These are phyloP conservation scores for Himalopsyche phryganea DNA, from an alignment of 1,140 invertebrate genomes.

Conservation along the genomic window DNA sequence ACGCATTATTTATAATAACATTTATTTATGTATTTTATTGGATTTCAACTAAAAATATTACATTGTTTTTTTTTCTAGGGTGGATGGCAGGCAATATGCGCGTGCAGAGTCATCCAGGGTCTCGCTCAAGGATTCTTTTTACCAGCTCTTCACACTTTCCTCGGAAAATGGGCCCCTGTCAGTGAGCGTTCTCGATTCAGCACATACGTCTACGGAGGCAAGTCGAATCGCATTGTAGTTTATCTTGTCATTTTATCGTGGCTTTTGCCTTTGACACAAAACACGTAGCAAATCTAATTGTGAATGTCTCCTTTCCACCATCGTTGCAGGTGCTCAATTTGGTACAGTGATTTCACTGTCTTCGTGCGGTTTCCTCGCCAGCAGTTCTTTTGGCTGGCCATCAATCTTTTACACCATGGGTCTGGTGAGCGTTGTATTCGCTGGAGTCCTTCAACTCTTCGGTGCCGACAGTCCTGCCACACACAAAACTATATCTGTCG, in stretches of 20 bases:
- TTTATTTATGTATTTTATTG: no score
- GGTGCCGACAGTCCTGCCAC: constrained; percentile 61
- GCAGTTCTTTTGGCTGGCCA: constrained; percentile 62
- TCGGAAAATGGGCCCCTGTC: constrained; percentile 67
- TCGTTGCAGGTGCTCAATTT: constrained; percentile 57
- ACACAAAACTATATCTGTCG: constrained; percentile 51
- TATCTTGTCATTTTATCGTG: no score
- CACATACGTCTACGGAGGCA: constrained; percentile 46
- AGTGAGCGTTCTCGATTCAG: constrained; percentile 51
- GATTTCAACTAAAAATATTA: no score
- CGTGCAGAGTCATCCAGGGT: constrained; percentile 68
- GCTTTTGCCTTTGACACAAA: no score
- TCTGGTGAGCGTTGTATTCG: constrained; percentile 56
- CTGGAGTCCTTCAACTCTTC: constrained; percentile 54
- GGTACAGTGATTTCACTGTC: constrained; percentile 66
- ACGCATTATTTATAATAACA: no score
- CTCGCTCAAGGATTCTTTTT: constrained; percentile 72
- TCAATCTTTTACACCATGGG: constrained; percentile 73
- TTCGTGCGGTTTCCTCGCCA: constrained; percentile 58
- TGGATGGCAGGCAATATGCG: constrained; percentile 59
- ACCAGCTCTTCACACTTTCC: constrained; percentile 67
- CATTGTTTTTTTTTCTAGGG: constrained; percentile 40
- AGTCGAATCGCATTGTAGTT: no score
- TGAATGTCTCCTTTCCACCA: no score
- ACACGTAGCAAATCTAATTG: no score